Evolutionary conservation across 2,113 vertebrate genomes (phyloP), one percentile per base, ranked within the genome.

Genomic region (Symphodus melops): DNA sequence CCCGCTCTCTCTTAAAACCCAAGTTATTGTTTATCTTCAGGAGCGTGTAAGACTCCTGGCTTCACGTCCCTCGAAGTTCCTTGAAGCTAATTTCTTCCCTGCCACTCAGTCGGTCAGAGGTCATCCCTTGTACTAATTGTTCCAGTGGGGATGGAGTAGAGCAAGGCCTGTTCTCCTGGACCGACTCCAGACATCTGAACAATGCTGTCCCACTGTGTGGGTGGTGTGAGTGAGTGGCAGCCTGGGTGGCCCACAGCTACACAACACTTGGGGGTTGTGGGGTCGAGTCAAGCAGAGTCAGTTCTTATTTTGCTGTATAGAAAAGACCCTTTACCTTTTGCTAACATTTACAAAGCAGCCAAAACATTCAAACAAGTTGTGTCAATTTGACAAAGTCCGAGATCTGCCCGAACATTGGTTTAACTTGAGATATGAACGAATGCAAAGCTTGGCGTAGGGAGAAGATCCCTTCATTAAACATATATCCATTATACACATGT

Each of bases 161-260:
- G 76, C 5, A 9, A 82, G 75, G 61, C 66, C 82, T 55, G 80
- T 49, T 86, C 73, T 72, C 64, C 84, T 87, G 86, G 86, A 83
- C 65, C 9, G 10, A 60, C 62, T 87, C 81, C 86, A 88, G 79
- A 75, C 57, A 57, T 68, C 54, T 61, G 55, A 84, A 87, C 84
- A 89, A 88, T 84, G 65, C 74, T 46, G 53, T 20, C 52, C 58
- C 44, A 44, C 10, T 70, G 65, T 77, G 66, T 79, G 64, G 75
- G 55, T 71, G 58, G 74, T 72, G 64, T 72, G 72, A 10, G 75
- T 57, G 54, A 58, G 49, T 71, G 79, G 70, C 71, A 68, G 68
- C 33, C 61, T 91, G 88, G 89, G 86, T 89, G 88, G 89, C 88
- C 88, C 68, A n/a, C 48, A 51, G 69, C 65, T 49, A 13, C 49